A percentile compares a stretch with the other conserved stretches of the same genome.
phyloP scores from a whole-genome alignment of 2,888 invertebrate genomes.

The Mongoloraphidia duomilia region DNA sequence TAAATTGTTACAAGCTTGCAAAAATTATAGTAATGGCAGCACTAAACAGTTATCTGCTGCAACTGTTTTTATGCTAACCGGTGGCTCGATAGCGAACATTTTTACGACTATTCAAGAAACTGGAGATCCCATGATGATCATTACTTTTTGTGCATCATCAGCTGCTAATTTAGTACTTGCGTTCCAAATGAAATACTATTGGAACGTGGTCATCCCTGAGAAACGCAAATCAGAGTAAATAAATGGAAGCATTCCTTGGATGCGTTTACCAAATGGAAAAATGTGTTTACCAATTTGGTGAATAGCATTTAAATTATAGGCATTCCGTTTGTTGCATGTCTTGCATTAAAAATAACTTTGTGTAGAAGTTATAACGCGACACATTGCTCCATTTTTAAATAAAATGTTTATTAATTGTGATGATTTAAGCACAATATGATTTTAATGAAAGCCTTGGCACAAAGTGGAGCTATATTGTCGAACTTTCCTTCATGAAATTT shows the following conservation, averaged over 20 bases:
- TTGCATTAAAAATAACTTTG: no score
- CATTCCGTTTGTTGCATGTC: no score
- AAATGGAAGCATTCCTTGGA: neutral
- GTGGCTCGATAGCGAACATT: constrained; percentile 83
- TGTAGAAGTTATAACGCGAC: no score
- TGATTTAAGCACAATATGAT: no score
- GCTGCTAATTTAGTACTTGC: constrained; percentile 70
- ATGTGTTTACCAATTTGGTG: no score
- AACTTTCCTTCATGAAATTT: no score
- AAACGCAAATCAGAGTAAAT: constrained; percentile 20
- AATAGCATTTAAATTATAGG: no score
- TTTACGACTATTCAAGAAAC: constrained; percentile 98
- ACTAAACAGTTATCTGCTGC: constrained; percentile 92
- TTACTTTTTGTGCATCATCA: constrained; percentile 65
- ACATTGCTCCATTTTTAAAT: no score
- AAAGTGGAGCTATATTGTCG: no score
- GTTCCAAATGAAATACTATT: constrained; percentile 73
- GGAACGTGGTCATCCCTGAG: constrained; percentile 42
- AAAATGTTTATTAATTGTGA: no score
- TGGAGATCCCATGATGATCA: constrained; percentile 73
- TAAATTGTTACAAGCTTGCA: constrained; percentile 76
- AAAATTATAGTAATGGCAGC: constrained; percentile 75
- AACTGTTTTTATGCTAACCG: constrained; percentile 73
- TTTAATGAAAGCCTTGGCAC: no score
- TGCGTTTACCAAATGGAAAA: no score